A percentile compares a stretch with the other conserved stretches of the same genome.
phyloP scores from a whole-genome alignment of 2,797 vertebrate species.

The Etheostoma perlongum region DNA sequence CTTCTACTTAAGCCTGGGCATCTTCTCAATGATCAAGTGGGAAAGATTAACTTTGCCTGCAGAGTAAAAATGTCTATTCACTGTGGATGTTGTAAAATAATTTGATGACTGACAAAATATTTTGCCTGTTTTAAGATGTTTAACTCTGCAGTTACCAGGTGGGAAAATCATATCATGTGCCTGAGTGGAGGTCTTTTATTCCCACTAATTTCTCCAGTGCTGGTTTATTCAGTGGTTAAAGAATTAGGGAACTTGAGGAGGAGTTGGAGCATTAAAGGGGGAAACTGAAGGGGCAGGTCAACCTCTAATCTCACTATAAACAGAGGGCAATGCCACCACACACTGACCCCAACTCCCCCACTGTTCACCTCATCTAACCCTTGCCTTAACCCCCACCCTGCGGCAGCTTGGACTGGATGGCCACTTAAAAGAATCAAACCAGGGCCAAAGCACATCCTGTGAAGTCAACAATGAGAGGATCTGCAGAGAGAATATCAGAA shows the following conservation, averaged over 20 bases:
- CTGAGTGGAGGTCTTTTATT: slow-evolving; percentile 23
- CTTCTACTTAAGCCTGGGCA: slow-evolving; percentile 2
- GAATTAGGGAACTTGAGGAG: slow-evolving; percentile 26
- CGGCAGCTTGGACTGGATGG: neutral
- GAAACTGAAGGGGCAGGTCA: slow-evolving; percentile 43
- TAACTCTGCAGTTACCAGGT: slow-evolving; percentile 19
- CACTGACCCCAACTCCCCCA: slow-evolving; percentile 39
- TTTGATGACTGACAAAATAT: slow-evolving; percentile 11
- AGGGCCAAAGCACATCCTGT: slow-evolving; percentile 42
- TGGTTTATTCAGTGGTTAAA: slow-evolving; percentile 8
- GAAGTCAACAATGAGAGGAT: slow-evolving; percentile 41
- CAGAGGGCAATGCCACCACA: slow-evolving; percentile 55
- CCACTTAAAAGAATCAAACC: slow-evolving; percentile 22
- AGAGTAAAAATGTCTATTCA: slow-evolving; percentile 14
- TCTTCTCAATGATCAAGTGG: slow-evolving; percentile 24
- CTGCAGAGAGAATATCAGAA: slow-evolving; percentile 9
- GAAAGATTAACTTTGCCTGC: slow-evolving; percentile 20
- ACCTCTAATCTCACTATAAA: slow-evolving; percentile 65
- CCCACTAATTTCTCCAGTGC: slow-evolving; percentile 16
- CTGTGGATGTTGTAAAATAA: slow-evolving; percentile 26
- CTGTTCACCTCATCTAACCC: slow-evolving; percentile 47
- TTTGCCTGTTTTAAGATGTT: slow-evolving; percentile 8
- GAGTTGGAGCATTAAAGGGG: neutral
- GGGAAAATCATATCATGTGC: neutral
- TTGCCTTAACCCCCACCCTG: slow-evolving; percentile 27